These are phyloP conservation scores for Pterostichus niger DNA, from an alignment of 2,888 invertebrate genomes.

Conservation along the genomic window DNA sequence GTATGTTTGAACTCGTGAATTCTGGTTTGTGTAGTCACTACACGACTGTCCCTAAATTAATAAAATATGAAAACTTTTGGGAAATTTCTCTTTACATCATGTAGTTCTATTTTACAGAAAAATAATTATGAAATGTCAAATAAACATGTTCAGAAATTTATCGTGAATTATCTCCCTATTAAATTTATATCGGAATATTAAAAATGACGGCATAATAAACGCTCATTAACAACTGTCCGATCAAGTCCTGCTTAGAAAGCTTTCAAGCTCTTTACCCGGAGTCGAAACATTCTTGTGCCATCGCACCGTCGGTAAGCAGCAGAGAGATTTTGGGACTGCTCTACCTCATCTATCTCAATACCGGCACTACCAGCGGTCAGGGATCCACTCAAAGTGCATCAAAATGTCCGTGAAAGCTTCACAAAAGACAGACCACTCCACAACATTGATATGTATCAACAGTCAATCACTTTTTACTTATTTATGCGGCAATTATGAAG, in stretches of 20 bases:
- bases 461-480: conserved; percentile 56
- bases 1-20: no score
- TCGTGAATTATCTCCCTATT: no score
- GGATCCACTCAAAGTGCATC: conserved; percentile 66
- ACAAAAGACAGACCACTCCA: conserved; percentile 67
- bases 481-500: conserved; percentile 41
- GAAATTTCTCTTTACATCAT: no score
- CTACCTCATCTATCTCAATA: conserved; percentile 15
- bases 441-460: conserved; percentile 66
- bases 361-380: conserved; percentile 33
- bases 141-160: no score
- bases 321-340: not conserved
- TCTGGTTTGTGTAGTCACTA: no score
- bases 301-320: conserved; percentile 39
- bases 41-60: no score
- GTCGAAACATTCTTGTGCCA: conserved; percentile 11
- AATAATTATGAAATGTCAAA: no score
- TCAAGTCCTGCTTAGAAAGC: conserved; percentile 48
- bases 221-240: not conserved
- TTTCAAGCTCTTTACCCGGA: conserved; percentile 47
- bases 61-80: no score
- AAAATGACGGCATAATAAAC: not conserved
- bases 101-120: no score
- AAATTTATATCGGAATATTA: no score
- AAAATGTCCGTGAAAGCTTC: conserved; percentile 66